These are phyloP conservation scores for Scaeva pyrastri DNA, from an alignment of 2,888 invertebrate genomes.

Conservation along the genomic window DNA sequence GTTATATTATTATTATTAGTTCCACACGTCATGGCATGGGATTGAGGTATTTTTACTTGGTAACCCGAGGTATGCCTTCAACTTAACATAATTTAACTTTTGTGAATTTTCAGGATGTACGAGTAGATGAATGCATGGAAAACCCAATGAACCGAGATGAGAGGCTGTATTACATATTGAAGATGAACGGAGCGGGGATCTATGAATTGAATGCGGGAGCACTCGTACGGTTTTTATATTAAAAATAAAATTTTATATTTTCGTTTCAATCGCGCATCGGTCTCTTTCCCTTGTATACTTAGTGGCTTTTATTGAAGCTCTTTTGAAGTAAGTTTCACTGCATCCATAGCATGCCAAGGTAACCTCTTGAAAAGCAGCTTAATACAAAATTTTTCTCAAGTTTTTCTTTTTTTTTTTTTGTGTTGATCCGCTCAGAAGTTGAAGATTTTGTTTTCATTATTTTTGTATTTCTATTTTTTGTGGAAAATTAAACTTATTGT, in stretches of 20 bases:
- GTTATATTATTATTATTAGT: slow-evolving; percentile 53
- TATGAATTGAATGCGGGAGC: slow-evolving; percentile 43
- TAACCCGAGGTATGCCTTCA: slow-evolving; percentile 33
- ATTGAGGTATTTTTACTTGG: slow-evolving; percentile 41
- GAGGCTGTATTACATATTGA: slow-evolving; percentile 4
- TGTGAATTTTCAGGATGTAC: slow-evolving; percentile 23
- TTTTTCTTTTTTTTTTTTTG: too few species aligned
- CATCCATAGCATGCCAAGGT: not conserved
- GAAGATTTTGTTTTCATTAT: slow-evolving; percentile 62
- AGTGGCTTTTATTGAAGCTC: slow-evolving; percentile 23
- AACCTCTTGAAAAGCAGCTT: slow-evolving; percentile 34
- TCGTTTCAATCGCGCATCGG: slow-evolving; percentile 3
- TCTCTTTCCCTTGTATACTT: not conserved
- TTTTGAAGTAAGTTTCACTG: slow-evolving; percentile 27
- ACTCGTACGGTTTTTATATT: slow-evolving; percentile 51
- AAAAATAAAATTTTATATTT: slow-evolving; percentile 41
- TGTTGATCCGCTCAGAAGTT: slow-evolving; percentile 30
- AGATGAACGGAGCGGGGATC: not conserved
- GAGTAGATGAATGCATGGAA: slow-evolving; percentile 58
- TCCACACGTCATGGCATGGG: slow-evolving; percentile 65
- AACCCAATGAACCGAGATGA: slow-evolving; percentile 70
- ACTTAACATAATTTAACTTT: slow-evolving; percentile 75
- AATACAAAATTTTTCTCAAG: slow-evolving; percentile 43
- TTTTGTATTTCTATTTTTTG: not conserved
- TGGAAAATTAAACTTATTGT: slow-evolving; percentile 57